Evolutionary conservation across 2,888 invertebrate genomes (phyloP).

Genomic region (Hylaea fasciaria): DNA sequence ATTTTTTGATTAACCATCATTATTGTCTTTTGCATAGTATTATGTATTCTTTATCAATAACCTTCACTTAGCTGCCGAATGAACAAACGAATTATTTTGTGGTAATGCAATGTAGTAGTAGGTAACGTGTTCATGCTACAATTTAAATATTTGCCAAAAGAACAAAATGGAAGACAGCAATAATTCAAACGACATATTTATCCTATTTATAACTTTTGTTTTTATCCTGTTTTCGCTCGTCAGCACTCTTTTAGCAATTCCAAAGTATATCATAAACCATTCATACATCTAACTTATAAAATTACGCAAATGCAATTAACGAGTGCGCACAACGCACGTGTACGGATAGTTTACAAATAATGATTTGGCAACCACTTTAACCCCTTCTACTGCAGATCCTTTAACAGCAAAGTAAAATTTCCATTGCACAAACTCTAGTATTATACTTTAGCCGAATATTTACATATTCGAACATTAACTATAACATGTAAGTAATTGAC

Average conservation of each 20-base stretch:
- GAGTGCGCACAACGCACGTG: constrained; percentile 61
- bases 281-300: constrained; percentile 70
- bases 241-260: constrained; percentile 66
- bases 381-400: constrained; percentile 55
- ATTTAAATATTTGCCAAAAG: constrained; percentile 77
- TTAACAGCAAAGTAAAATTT: constrained; percentile 54
- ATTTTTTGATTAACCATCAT: constrained; percentile 59
- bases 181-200: constrained; percentile 52
- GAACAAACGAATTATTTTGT: constrained; percentile 46
- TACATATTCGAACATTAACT: constrained; percentile 61
- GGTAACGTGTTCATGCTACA: constrained; percentile 79
- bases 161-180: constrained; percentile 79
- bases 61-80: constrained; percentile 48
- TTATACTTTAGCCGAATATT: constrained; percentile 50
- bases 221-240: constrained; percentile 50
- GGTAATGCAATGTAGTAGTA: constrained; percentile 62
- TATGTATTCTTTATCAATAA: constrained; percentile 27
- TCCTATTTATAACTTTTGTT: constrained; percentile 54
- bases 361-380: constrained; percentile 71
- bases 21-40: constrained; percentile 70
- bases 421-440: constrained; percentile 80
- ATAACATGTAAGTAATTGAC: constrained; percentile 76
- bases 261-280: constrained; percentile 64
- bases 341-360: constrained; percentile 56
- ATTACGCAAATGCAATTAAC: constrained; percentile 83